These are phyloP conservation scores for Mastomys natalensis DNA, from an alignment of 2,113 vertebrate species.

Conservation along the genomic window DNA sequence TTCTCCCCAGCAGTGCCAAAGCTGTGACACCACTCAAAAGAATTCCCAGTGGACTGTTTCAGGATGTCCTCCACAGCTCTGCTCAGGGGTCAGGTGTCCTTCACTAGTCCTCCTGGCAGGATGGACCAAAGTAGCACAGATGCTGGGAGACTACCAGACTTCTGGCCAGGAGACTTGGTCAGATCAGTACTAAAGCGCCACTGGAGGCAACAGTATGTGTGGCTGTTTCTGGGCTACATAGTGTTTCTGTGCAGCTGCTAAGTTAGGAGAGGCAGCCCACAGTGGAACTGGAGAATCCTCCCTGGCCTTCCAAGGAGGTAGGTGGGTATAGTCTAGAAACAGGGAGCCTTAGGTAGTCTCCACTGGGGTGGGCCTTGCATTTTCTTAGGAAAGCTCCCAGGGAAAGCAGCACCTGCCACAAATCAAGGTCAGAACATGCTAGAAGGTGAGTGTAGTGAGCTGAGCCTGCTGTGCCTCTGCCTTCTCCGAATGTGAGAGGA, in stretches of 20 bases:
- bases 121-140: neutral
- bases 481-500: neutral
- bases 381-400: neutral
- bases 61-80: neutral
- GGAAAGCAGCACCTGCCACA: neutral
- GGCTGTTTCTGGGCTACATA: neutral
- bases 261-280: neutral
- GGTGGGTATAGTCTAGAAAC: neutral
- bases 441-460: neutral
- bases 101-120: too few species aligned
- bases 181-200: neutral
- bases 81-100: neutral
- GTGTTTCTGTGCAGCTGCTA: neutral
- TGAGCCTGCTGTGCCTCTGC: neutral
- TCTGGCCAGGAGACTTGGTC: neutral
- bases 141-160: neutral
- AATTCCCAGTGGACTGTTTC: neutral
- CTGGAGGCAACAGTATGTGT: neutral
- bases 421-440: neutral
- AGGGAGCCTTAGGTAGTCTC: neutral
- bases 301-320: neutral
- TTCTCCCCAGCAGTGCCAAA: neutral
- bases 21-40: neutral
- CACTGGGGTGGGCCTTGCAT: too few species aligned
- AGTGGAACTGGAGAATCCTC: neutral